Evolutionary conservation across 2,113 vertebrate species (phyloP).

Genomic region (Phylloscopus trochiloides): DNA sequence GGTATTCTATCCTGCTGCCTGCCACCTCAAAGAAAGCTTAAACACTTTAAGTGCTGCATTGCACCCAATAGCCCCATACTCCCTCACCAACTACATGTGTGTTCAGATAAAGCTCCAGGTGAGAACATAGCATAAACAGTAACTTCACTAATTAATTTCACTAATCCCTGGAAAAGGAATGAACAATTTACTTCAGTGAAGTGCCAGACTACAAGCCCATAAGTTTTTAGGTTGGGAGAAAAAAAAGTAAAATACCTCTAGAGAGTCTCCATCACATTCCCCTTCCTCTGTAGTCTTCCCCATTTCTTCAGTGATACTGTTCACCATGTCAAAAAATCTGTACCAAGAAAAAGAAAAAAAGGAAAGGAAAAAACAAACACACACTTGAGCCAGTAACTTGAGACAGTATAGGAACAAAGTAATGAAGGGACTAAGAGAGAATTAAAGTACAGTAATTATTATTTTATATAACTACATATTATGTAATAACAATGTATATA

Average conservation of each 20-base stretch:
- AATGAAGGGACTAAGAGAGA: background rate
- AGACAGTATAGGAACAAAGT: background rate
- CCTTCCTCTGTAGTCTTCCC: constrained; percentile 87
- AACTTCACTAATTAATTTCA: background rate
- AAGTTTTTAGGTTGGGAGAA: background rate
- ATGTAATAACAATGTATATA: background rate
- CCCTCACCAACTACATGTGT: rapidly evolving
- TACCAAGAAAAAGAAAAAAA: background rate
- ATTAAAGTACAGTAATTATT: background rate
- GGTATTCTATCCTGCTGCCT: background rate
- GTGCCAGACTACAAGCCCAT: background rate
- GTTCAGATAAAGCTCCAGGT: background rate
- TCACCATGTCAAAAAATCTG: constrained; percentile 97
- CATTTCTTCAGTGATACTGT: constrained; percentile 90
- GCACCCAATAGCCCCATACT: background rate
- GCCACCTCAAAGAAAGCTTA: background rate
- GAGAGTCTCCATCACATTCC: constrained; percentile 87
- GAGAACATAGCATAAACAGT: background rate
- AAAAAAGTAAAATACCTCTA: constrained; percentile 81
- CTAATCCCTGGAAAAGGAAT: background rate
- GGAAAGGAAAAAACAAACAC: background rate
- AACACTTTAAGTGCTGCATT: background rate
- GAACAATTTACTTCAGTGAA: background rate
- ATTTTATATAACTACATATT: background rate
- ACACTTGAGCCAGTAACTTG: background rate